Evolutionary conservation across 2,888 invertebrate species (phyloP), one percentile per base, ranked within the genome.

Genomic region (Tipula lateralis): DNA sequence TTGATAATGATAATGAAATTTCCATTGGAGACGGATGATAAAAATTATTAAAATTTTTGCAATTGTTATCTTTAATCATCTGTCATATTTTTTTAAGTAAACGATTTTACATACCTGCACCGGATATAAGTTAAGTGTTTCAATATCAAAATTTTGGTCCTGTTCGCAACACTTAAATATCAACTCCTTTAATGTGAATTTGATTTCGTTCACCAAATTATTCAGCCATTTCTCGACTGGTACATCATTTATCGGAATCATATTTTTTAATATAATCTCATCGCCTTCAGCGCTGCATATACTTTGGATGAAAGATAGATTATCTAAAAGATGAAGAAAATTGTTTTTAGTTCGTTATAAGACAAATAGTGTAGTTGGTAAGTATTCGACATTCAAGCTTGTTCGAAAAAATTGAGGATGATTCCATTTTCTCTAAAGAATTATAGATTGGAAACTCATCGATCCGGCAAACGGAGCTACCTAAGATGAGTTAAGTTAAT

Each of bases 121-220:
- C 84, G 88, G 89, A 87, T 90, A 89, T 84, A 87, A 91, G 85
- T 91, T 88, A 88, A 91, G 90, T 90, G 91, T 88, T 91, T 87
- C 87, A 91, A 90, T 90, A 91, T 89, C 86, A 90, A 90, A 88
- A 90, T 88, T 92, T 92, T 88, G 91, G 91, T 91, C 91, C 83
- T 89, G 88, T 12, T 92, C 87, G 87, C 93, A 93, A 85, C 92
- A 91, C 84, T 89, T 88, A 30, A 93, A 89, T 84, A 96, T 92
- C 87, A 95, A 91, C 85, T 92, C 92, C 88, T 94, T 93, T 85
- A 99, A 90, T 0, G 96, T 95, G 44, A 90, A 89, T 88, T 94
- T 95, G 94, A 99, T 97, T 89, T 96, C 96, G 34, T 91, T 92
- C 85, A 97, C 96, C 84, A 99, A 92, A 86, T 93, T 92, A 87